These are phyloP conservation scores for Plutella xylostella DNA, from an alignment of 2,888 invertebrate species.

Conservation along the genomic window DNA sequence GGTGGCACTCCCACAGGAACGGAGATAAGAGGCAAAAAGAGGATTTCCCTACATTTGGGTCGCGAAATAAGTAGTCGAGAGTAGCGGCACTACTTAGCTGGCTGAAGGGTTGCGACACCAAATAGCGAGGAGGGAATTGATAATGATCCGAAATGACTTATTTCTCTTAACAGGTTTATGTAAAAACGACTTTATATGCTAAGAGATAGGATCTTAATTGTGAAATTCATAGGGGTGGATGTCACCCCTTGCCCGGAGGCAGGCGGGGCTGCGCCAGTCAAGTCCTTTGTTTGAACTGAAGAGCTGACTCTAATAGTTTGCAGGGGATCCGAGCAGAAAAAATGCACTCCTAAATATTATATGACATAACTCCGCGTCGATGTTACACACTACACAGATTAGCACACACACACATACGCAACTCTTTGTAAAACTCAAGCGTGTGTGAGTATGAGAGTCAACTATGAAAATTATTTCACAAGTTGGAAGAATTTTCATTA, in stretches of 20 bases:
- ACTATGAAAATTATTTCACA: too few species aligned
- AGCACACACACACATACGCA: too few species aligned
- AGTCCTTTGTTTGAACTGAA: conserved; percentile 65
- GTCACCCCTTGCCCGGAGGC: conserved; percentile 43
- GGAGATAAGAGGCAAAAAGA: conserved; percentile 23
- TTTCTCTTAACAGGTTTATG: conserved; percentile 27
- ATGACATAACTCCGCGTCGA: too few species aligned
- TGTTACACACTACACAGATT: too few species aligned
- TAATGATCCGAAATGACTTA: conserved; percentile 57
- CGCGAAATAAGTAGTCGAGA: conserved; percentile 37
- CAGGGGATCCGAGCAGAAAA: conserved; percentile 62
- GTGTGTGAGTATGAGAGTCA: too few species aligned
- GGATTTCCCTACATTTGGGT: conserved; percentile 20
- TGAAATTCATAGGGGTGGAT: conserved; percentile 34
- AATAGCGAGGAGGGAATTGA: conserved; percentile 61
- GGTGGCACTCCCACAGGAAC: background rate
- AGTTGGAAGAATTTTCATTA: too few species aligned
- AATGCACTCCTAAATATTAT: conserved; percentile 65
- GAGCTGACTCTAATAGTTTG: conserved; percentile 67
- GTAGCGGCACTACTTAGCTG: conserved; percentile 44
- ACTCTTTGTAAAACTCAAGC: too few species aligned
- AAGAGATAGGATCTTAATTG: conserved; percentile 59
- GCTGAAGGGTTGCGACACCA: conserved; percentile 60
- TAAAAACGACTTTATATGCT: conserved; percentile 45
- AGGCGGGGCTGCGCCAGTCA: conserved; percentile 50